A percentile compares a stretch with the other conserved stretches of the same genome.
Evolutionary conservation across 1,140 invertebrate species (phyloP).

Genomic region (Charaxes varanes): DNA sequence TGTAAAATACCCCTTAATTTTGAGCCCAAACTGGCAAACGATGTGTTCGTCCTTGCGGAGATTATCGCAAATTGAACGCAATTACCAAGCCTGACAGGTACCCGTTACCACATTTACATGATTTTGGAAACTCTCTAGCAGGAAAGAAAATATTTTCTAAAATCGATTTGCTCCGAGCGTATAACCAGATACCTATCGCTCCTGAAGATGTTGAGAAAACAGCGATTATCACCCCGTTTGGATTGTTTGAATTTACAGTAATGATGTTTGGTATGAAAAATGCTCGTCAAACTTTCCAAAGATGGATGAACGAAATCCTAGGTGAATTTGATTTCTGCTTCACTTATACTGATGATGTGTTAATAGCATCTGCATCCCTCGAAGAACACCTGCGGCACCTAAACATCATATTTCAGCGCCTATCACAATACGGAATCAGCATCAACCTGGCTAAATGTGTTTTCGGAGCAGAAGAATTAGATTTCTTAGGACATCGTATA

Average conservation of each 20-base stretch:
- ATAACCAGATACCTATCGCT: neutral
- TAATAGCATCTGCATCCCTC: no score
- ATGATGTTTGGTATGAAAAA: no score
- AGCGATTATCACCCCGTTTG: neutral
- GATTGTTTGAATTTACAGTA: no score
- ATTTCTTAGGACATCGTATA: no score
- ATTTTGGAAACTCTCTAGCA: no score
- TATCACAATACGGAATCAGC: neutral
- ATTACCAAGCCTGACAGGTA: neutral
- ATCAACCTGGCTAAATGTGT: neutral
- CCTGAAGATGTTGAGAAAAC: neutral
- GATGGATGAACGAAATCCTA: neutral
- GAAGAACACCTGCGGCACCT: neutral
- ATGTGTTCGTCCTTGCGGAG: neutral
- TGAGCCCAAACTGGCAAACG: no score
- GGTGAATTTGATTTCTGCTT: no score
- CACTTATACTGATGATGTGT: no score
- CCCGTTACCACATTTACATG: neutral
- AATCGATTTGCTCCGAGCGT: neutral
- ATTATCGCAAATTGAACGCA: neutral
- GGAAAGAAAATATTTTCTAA: no score
- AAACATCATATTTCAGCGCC: neutral
- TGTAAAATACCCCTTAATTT: no score
- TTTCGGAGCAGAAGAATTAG: no score
- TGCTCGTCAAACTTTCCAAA: no score